Conservation (phyloP, 2,797 vertebrate genomes). For the Spinus olivaceus region DNA sequence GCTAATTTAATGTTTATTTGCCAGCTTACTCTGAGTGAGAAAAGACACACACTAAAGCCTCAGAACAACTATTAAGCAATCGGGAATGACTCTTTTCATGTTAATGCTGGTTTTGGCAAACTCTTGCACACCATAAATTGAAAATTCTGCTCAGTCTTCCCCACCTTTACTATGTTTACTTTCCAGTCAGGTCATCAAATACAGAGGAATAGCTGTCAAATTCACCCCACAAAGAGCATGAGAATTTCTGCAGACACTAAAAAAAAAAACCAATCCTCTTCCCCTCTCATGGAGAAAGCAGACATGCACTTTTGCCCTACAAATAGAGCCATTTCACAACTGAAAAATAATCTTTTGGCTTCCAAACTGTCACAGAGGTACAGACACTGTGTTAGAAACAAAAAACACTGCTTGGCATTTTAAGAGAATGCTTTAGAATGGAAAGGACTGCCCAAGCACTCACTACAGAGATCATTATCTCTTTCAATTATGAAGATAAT, state of each 20-base stretch:
- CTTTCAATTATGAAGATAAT: conserved; percentile 30
- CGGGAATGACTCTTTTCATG: neutral
- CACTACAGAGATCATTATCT: conserved; percentile 2
- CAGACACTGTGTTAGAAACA: neutral
- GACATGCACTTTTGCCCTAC: neutral
- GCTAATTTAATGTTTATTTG: neutral
- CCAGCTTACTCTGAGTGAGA: neutral
- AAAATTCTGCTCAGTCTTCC: neutral
- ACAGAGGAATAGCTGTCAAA: neutral
- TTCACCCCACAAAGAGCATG: neutral
- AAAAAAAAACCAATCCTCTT: neutral
- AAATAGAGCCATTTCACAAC: neutral
- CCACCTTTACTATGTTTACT: neutral
- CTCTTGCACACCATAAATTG: neutral
- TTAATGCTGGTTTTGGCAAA: neutral
- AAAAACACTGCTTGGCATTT: neutral
- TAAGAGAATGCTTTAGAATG: neutral
- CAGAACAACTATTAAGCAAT: neutral
- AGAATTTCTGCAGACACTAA: neutral
- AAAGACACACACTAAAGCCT: neutral
- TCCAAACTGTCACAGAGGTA: neutral
- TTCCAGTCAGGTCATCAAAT: neutral
- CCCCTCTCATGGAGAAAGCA: neutral
- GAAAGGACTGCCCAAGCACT: neutral
- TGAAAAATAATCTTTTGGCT: neutral